Conservation (phyloP, 2,797 vertebrate genomes). For the Artibeus lituratus region DNA sequence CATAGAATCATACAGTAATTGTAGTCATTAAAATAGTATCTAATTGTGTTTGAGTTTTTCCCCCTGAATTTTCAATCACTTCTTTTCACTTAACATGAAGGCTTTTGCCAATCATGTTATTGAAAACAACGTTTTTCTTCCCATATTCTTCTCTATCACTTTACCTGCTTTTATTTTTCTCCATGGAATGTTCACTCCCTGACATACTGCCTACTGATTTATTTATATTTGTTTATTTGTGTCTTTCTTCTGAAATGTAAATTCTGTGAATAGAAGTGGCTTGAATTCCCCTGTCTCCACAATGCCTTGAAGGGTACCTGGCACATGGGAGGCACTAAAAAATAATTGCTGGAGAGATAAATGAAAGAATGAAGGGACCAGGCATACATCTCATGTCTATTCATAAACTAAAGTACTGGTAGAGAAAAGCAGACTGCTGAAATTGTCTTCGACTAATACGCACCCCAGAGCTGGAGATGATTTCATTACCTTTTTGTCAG, state of each 20-base stretch:
- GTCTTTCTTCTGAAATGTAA: constrained; percentile 15
- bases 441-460: not conserved
- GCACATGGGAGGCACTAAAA: not conserved
- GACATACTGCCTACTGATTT: not conserved
- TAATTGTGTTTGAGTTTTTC: not conserved
- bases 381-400: not conserved
- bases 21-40: not conserved
- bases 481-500: not conserved
- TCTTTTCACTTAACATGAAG: not conserved
- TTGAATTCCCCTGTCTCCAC: not conserved
- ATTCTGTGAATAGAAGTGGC: not conserved
- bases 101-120: not conserved
- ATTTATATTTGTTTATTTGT: not conserved
- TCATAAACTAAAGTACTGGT: not conserved
- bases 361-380: not conserved
- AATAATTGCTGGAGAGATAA: not conserved
- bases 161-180: constrained; percentile 7
- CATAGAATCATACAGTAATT: not conserved
- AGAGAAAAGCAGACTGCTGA: not conserved
- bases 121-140: not conserved
- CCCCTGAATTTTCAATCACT: not conserved
- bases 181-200: not conserved
- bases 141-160: not conserved
- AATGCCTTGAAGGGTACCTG: not conserved
- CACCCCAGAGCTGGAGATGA: not conserved